phyloP scores from a whole-genome alignment of 2,888 invertebrate genomes.

The Notodonta dromedarius region DNA sequence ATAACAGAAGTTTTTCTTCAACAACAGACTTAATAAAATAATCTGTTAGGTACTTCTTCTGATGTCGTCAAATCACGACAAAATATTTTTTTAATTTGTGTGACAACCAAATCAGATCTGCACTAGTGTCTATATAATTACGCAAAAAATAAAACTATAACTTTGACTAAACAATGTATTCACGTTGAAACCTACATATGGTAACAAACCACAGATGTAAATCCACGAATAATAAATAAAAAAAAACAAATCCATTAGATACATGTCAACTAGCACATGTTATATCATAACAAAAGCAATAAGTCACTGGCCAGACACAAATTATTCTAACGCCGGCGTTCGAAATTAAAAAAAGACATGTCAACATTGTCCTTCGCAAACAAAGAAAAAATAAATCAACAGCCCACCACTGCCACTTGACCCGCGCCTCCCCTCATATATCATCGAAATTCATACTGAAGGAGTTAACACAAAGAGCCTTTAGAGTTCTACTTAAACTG shows the following conservation, averaged over 20 bases:
- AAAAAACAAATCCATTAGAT: slow-evolving; percentile 28
- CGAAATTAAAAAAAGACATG: slow-evolving; percentile 63
- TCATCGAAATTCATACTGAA: slow-evolving; percentile 42
- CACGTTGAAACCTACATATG: not conserved
- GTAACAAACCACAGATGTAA: slow-evolving; percentile 2
- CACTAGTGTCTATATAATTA: too few species aligned
- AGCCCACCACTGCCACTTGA: slow-evolving; percentile 47
- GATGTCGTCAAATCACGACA: too few species aligned
- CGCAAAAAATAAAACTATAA: too few species aligned
- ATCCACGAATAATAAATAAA: slow-evolving; percentile 11
- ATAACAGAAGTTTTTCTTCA: too few species aligned
- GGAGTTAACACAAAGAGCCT: slow-evolving; percentile 65
- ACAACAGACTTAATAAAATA: too few species aligned
- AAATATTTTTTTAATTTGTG: too few species aligned
- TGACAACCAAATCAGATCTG: too few species aligned
- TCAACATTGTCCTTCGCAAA: slow-evolving; percentile 76
- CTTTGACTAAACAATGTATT: not conserved
- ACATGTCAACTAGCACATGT: slow-evolving; percentile 38
- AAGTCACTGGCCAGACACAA: slow-evolving; percentile 47
- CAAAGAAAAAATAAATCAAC: slow-evolving; percentile 82
- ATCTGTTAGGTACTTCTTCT: too few species aligned
- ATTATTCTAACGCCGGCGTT: slow-evolving; percentile 37
- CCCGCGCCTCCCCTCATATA: slow-evolving; percentile 48
- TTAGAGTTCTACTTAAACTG: slow-evolving; percentile 49
- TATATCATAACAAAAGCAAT: slow-evolving; percentile 40